Evolutionary conservation across 2,888 invertebrate species (phyloP).

Genomic region (Strigamia crassipes): DNA sequence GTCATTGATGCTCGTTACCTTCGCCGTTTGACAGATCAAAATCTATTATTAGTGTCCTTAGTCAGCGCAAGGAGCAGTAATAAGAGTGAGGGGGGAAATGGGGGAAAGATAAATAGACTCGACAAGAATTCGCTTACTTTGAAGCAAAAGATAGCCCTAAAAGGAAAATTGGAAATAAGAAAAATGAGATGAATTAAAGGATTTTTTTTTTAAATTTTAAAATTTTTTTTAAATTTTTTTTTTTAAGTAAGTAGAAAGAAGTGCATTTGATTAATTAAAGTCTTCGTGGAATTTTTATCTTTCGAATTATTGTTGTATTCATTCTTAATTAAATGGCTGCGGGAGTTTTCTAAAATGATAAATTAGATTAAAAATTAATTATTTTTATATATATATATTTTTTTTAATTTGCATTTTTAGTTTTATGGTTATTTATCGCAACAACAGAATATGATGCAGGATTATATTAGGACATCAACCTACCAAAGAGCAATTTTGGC

Average conservation of each 20-base stretch:
- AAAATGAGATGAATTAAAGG: not conserved
- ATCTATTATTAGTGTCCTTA: constrained; percentile 30
- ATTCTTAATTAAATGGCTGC: not conserved
- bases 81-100: not conserved
- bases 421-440: constrained; percentile 99
- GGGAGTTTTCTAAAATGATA: not conserved
- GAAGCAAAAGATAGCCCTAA: constrained; percentile 8
- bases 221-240: constrained; percentile 54
- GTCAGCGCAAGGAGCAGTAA: not conserved
- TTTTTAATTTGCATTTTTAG: constrained; percentile 60
- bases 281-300: not conserved
- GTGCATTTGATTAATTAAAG: not conserved
- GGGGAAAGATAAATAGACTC: constrained; percentile 2
- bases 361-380: constrained; percentile 25
- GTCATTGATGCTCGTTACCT: not conserved
- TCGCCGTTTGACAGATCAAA: constrained; percentile 8
- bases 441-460: constrained; percentile 99
- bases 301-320: not conserved
- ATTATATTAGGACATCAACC: constrained; percentile 96
- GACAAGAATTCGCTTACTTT: constrained; percentile 27
- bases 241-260: too few relatives aligned
- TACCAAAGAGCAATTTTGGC: constrained; percentile 96
- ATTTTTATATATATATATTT: constrained; percentile 23
- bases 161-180: not conserved
- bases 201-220: constrained; percentile 21